phyloP scores from a whole-genome alignment of 2,113 vertebrate genomes.

The Gallinago media region DNA sequence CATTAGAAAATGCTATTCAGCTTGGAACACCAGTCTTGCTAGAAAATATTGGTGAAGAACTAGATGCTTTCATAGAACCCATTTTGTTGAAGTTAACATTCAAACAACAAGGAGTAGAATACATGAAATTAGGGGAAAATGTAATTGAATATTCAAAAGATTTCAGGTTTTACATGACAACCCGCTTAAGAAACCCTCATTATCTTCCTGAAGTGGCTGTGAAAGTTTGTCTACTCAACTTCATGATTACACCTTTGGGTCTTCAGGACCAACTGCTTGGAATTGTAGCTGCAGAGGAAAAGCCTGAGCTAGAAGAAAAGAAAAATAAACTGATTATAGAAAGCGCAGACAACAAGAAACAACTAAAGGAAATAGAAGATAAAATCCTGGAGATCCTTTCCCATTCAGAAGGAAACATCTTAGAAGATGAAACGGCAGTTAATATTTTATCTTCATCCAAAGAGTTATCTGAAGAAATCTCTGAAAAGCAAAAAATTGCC shows the following conservation, averaged over 20 bases:
- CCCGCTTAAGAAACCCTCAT: constrained; percentile 91
- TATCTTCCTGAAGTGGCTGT: constrained; percentile 92
- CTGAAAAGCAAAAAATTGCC: constrained; percentile 90
- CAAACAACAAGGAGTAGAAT: constrained; percentile 91
- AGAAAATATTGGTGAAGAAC: constrained; percentile 90
- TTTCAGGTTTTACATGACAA: constrained; percentile 93
- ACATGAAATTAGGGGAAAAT: constrained; percentile 91
- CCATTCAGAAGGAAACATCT: constrained; percentile 89
- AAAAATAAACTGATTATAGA: constrained; percentile 92
- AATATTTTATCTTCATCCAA: constrained; percentile 91
- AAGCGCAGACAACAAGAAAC: constrained; percentile 88
- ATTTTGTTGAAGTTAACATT: constrained; percentile 91
- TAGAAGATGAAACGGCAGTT: constrained; percentile 92
- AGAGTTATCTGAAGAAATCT: constrained; percentile 88
- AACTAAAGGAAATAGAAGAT: constrained; percentile 93
- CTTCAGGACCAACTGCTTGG: constrained; percentile 94
- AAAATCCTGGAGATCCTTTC: constrained; percentile 91
- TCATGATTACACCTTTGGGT: constrained; percentile 94
- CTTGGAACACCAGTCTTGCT: constrained; percentile 89
- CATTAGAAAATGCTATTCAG: constrained; percentile 88
- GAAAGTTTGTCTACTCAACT: constrained; percentile 94
- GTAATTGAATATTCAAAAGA: constrained; percentile 88
- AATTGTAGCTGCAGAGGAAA: constrained; percentile 91
- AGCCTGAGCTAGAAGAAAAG: constrained; percentile 91
- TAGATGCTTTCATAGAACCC: constrained; percentile 90